These are phyloP conservation scores for Blera fallax DNA, from an alignment of 2,888 invertebrate species.

Conservation along the genomic window DNA sequence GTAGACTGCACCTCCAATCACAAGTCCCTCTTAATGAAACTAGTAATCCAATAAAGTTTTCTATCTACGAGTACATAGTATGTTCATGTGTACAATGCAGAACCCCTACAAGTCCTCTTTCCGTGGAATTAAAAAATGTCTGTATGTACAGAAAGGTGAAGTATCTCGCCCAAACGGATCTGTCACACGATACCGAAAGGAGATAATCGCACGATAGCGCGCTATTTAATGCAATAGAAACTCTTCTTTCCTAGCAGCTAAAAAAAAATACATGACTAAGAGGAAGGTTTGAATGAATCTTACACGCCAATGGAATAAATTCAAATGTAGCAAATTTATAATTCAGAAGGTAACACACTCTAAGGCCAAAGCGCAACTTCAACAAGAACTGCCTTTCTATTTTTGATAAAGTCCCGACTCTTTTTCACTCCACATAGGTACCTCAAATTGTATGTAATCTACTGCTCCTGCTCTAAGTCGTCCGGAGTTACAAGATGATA, in stretches of 20 bases:
- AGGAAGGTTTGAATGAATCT: too few species aligned
- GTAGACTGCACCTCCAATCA: not conserved
- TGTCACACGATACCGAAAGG: not conserved
- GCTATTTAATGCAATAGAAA: not conserved
- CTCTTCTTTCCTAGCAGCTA: not conserved
- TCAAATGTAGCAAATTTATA: too few species aligned
- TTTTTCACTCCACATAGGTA: too few species aligned
- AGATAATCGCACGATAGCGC: slow-evolving; percentile 1
- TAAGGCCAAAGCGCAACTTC: too few species aligned
- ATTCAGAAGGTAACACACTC: too few species aligned
- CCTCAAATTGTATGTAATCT: too few species aligned
- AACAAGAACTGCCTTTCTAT: too few species aligned
- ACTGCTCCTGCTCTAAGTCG: too few species aligned
- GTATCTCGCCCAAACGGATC: not conserved
- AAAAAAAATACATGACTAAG: not conserved
- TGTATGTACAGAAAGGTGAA: not conserved
- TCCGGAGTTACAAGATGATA: too few species aligned
- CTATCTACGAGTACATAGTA: too few species aligned
- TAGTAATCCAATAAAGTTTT: slow-evolving; percentile 35
- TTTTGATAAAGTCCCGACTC: too few species aligned
- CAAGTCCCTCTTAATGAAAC: not conserved
- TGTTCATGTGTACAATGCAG: not conserved
- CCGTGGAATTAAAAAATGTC: not conserved
- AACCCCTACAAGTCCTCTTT: not conserved
- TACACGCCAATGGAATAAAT: too few species aligned